phyloP scores from a whole-genome alignment of 2,797 vertebrate genomes.

The Spinus olivaceus region DNA sequence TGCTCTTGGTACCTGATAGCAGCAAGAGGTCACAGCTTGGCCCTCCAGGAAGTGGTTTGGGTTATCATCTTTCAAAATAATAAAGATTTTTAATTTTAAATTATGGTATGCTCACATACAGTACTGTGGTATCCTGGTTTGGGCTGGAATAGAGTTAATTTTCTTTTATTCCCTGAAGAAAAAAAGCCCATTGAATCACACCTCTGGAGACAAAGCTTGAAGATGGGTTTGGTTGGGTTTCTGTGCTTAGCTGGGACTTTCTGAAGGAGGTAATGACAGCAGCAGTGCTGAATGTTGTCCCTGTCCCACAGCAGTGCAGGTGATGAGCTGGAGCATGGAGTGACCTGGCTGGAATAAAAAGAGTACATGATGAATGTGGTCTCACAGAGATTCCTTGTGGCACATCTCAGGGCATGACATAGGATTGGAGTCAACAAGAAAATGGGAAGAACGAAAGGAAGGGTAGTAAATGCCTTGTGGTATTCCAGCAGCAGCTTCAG shows the following conservation, averaged over 20 bases:
- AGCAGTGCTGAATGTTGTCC: not conserved
- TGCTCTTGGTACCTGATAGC: not conserved
- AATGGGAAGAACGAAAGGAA: not conserved
- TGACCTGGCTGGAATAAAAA: not conserved
- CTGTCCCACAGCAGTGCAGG: not conserved
- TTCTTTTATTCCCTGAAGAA: not conserved
- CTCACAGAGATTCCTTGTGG: not conserved
- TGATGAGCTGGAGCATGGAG: not conserved
- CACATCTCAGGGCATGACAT: rapidly evolving
- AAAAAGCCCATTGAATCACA: rapidly evolving
- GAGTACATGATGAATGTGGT: rapidly evolving
- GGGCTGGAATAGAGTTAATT: not conserved
- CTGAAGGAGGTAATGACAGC: not conserved
- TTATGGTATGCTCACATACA: not conserved
- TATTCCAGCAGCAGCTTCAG: not conserved
- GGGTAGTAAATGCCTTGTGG: not conserved
- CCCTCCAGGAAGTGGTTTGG: not conserved
- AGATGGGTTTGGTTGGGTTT: not conserved
- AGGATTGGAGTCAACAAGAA: not conserved
- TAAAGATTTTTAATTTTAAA: not conserved
- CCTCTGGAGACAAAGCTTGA: not conserved
- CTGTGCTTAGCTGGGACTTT: not conserved
- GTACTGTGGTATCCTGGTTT: not conserved
- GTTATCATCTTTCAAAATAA: not conserved
- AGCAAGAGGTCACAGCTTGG: not conserved